Evolutionary conservation across 2,113 vertebrate species (phyloP).

Genomic region (Callipepla californica): DNA sequence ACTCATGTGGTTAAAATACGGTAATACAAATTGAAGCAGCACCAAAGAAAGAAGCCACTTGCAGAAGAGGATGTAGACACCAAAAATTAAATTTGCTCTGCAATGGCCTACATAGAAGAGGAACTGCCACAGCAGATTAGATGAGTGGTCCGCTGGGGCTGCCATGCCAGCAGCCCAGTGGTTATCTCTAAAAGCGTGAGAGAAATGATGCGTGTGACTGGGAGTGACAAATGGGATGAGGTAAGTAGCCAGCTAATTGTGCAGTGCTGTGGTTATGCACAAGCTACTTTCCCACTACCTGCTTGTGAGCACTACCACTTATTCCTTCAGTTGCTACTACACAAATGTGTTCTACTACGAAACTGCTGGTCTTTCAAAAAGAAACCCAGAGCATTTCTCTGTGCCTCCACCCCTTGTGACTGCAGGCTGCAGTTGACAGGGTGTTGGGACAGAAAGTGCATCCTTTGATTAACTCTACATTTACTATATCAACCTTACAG

Average conservation of each 20-base stretch:
- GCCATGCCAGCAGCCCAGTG: background rate
- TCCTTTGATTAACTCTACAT: background rate
- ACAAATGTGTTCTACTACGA: background rate
- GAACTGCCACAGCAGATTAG: slow-evolving; percentile 56
- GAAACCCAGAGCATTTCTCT: accelerated
- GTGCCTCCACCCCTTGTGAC: background rate
- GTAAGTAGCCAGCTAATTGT: background rate
- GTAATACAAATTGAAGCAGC: background rate
- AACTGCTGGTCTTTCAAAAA: background rate
- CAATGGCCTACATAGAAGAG: slow-evolving; percentile 40
- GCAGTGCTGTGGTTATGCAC: background rate
- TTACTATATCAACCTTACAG: background rate
- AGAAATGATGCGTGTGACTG: slow-evolving; percentile 33
- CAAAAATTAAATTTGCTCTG: slow-evolving; percentile 14
- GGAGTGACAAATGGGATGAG: slow-evolving; percentile 19
- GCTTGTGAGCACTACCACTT: background rate
- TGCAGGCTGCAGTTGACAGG: background rate
- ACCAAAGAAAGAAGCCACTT: background rate
- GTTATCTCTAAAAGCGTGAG: background rate
- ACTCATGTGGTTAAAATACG: background rate
- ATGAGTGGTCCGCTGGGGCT: background rate
- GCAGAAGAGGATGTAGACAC: background rate
- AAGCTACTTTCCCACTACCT: background rate
- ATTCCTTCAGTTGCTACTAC: background rate
- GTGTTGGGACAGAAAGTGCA: background rate